Percentiles rank a stretch among this genome's conserved stretches.
phyloP scores from a whole-genome alignment of 35 echinoderm and acorn worm species.

The Holothuria glaberrima region DNA sequence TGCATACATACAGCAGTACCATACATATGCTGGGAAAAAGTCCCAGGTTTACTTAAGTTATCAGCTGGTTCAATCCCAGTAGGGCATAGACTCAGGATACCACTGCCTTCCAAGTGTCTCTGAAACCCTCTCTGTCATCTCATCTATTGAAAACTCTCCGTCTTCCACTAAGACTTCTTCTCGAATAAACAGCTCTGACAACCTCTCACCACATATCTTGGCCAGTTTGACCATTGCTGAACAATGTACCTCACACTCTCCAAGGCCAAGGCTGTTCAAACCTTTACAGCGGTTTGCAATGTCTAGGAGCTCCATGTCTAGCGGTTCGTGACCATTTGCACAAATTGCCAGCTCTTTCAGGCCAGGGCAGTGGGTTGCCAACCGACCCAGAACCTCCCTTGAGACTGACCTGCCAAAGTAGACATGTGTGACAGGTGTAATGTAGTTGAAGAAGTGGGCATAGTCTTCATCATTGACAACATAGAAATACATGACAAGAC shows the following conservation, averaged over 20 bases:
- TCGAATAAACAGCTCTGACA: slow-evolving; percentile 70
- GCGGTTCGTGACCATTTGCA: slow-evolving; percentile 68
- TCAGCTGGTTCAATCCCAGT: slow-evolving; percentile 46
- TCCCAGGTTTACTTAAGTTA: background rate
- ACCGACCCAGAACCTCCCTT: slow-evolving; percentile 64
- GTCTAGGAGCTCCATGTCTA: slow-evolving; percentile 69
- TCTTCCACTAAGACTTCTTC: slow-evolving; percentile 79
- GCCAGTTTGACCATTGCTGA: slow-evolving; percentile 65
- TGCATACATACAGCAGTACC: too few species aligned
- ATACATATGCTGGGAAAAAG: background rate
- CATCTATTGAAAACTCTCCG: slow-evolving; percentile 62
- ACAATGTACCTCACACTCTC: slow-evolving; percentile 83
- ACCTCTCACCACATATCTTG: slow-evolving; percentile 65
- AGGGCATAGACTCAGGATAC: slow-evolving; percentile 75
- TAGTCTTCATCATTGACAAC: slow-evolving; percentile 70
- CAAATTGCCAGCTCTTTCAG: slow-evolving; percentile 79
- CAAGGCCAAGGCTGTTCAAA: slow-evolving; percentile 72
- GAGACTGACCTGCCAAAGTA: slow-evolving; percentile 85
- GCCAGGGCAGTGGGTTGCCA: slow-evolving; percentile 65
- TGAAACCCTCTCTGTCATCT: slow-evolving; percentile 55
- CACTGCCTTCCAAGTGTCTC: slow-evolving; percentile 70
- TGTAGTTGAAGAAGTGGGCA: slow-evolving; percentile 70
- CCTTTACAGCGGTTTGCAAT: slow-evolving; percentile 74
- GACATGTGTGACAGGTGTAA: slow-evolving; percentile 73
- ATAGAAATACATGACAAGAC: slow-evolving; percentile 79